Conservation (phyloP, 2,888 invertebrate species). For the Eristalis arbustorum region DNA sequence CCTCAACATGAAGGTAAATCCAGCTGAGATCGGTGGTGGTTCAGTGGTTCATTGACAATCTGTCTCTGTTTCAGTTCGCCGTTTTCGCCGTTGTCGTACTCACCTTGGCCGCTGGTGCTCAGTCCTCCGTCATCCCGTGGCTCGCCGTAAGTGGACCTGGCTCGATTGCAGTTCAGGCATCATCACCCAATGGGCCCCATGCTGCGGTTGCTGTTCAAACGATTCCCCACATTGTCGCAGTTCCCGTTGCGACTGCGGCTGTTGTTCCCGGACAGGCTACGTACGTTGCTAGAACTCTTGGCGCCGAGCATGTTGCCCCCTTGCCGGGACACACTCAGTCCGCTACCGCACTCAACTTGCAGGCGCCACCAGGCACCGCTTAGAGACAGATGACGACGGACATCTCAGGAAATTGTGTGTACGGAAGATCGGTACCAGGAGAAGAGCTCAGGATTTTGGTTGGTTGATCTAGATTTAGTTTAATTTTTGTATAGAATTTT, state of each 20-base stretch:
- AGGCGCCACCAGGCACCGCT: slow-evolving; percentile 80
- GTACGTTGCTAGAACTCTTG: slow-evolving; percentile 80
- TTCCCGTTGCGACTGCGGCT: slow-evolving; percentile 22
- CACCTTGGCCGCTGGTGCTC: slow-evolving; percentile 39
- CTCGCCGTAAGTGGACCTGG: slow-evolving; percentile 25
- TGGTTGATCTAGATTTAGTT: neutral
- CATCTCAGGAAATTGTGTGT: neutral
- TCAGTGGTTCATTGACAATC: neutral
- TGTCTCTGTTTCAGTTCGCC: slow-evolving; percentile 44
- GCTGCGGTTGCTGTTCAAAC: slow-evolving; percentile 43
- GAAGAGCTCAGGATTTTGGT: neutral
- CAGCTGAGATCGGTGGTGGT: too few relatives aligned
- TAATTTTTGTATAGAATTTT: neutral
- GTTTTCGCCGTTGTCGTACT: slow-evolving; percentile 52
- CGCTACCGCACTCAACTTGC: slow-evolving; percentile 77
- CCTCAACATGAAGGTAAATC: slow-evolving; percentile 62
- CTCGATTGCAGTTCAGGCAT: slow-evolving; percentile 53
- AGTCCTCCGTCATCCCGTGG: slow-evolving; percentile 47
- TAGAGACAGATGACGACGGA: slow-evolving; percentile 12
- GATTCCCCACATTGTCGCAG: slow-evolving; percentile 34
- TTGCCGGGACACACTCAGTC: slow-evolving; percentile 78
- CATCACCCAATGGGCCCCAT: slow-evolving; percentile 36
- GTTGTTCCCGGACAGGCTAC: slow-evolving; percentile 22
- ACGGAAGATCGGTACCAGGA: too few relatives aligned
- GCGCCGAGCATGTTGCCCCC: slow-evolving; percentile 80